Conservation (phyloP, 2,888 invertebrate species). For the Gymnosoma rotundatum region DNA sequence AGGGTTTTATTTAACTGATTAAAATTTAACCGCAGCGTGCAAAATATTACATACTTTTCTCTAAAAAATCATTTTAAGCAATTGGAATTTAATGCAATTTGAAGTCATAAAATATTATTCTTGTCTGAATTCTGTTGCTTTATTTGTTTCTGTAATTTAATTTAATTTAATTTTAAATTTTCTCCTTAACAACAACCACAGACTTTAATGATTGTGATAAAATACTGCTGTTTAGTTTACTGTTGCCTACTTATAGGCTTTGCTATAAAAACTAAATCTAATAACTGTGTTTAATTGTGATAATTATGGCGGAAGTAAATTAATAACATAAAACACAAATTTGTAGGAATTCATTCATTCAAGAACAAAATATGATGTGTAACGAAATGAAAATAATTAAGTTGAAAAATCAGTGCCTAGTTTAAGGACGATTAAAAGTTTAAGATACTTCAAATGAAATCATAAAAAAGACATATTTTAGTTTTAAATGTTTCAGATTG, state of each 20-base stretch:
- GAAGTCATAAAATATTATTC: background rate
- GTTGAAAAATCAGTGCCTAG: too few species aligned
- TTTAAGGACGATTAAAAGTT: too few species aligned
- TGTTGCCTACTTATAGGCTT: slow-evolving; percentile 1
- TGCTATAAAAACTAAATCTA: background rate
- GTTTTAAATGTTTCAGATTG: too few species aligned
- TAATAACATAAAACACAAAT: background rate
- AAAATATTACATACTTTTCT: too few species aligned
- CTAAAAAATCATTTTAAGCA: too few species aligned
- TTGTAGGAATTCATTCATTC: too few species aligned
- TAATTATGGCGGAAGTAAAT: background rate
- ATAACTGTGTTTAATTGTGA: background rate
- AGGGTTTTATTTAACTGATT: too few species aligned
- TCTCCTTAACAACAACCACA: background rate
- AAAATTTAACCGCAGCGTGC: too few species aligned
- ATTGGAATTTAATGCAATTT: background rate
- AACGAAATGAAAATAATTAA: too few species aligned
- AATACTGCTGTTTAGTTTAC: background rate
- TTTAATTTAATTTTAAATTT: background rate
- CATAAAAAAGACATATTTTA: too few species aligned
- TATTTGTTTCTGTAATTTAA: background rate
- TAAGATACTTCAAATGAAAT: too few species aligned
- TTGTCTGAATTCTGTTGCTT: background rate
- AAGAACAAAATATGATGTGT: too few species aligned
- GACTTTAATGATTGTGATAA: background rate